A percentile compares a stretch with the other conserved stretches of the same genome.
Conservation (phyloP, 2,888 invertebrate genomes). For the Drosophila affinis region DNA sequence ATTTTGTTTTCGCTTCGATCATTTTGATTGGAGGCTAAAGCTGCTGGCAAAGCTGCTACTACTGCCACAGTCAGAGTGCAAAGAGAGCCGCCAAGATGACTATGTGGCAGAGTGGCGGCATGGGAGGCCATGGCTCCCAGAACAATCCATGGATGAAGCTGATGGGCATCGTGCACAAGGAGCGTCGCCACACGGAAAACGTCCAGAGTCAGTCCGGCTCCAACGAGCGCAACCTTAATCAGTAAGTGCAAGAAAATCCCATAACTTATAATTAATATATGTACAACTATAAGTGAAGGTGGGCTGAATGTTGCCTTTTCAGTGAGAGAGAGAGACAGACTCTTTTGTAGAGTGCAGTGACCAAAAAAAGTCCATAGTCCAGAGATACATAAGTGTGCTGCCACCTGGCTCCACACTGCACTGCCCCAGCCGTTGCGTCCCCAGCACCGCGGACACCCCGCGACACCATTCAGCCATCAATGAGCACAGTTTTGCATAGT, state of each 20-base stretch:
- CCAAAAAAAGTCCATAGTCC: not conserved
- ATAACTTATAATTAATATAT: not conserved
- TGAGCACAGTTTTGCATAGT: constrained; percentile 37
- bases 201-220: constrained; percentile 85
- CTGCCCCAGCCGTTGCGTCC: too few species aligned
- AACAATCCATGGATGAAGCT: constrained; percentile 93
- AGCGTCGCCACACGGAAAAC: constrained; percentile 88
- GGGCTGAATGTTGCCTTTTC: too few species aligned
- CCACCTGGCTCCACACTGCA: not conserved
- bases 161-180: constrained; percentile 92
- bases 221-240: constrained; percentile 88
- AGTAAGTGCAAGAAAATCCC: constrained; percentile 85
- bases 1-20: constrained; percentile 1
- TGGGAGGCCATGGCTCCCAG: constrained; percentile 90
- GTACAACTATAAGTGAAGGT: too few species aligned
- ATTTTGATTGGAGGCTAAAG: not conserved
- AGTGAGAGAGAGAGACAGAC: not conserved
- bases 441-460: not conserved
- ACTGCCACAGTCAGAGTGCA: constrained; percentile 22
- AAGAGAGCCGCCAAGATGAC: constrained; percentile 84
- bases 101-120: constrained; percentile 92
- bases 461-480: constrained; percentile 22
- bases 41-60: constrained; percentile 9
- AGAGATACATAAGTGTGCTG: constrained; percentile 20
- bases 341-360: too few species aligned